Evolutionary conservation across 2,888 invertebrate genomes (phyloP).

Genomic region (Oscheius sp.): DNA sequence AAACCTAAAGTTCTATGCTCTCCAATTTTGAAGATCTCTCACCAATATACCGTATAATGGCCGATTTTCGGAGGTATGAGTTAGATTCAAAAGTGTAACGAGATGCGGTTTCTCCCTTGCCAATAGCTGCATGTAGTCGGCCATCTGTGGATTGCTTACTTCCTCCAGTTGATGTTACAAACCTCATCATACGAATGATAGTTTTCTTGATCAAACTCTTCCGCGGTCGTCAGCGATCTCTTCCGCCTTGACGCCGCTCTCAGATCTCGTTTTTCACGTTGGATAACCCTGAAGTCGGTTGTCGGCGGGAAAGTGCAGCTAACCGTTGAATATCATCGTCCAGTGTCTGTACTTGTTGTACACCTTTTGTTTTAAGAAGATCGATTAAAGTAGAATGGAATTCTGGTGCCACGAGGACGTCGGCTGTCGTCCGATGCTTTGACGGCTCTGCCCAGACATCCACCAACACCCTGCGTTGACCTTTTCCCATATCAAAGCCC

Average conservation of each 20-base stretch:
- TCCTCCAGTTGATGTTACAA: not conserved
- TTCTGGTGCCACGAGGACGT: conserved; percentile 65
- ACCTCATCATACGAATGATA: conserved; percentile 62
- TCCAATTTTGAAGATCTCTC: not conserved
- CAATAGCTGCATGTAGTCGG: conserved; percentile 59
- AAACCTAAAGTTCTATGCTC: conserved; percentile 2
- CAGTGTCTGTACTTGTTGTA: conserved; percentile 28
- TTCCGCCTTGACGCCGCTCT: conserved; percentile 8
- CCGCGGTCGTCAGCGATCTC: conserved; percentile 26
- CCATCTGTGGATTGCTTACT: conserved; percentile 53
- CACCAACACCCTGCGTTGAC: conserved; percentile 44
- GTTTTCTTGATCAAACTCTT: conserved; percentile 51
- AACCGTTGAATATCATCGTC: conserved; percentile 15
- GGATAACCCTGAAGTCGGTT: conserved; percentile 41
- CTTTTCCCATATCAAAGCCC: conserved; percentile 39
- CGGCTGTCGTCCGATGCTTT: conserved; percentile 47
- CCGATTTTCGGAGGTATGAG: conserved; percentile 64
- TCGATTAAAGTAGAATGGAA: conserved; percentile 43
- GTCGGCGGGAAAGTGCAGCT: not conserved
- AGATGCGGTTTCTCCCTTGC: conserved; percentile 53
- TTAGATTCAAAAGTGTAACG: conserved; percentile 59
- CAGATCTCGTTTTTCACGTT: conserved; percentile 36
- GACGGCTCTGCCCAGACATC: conserved; percentile 69
- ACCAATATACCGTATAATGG: conserved; percentile 65
- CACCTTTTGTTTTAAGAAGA: conserved; percentile 35